Conservation (phyloP, 2,888 invertebrate species). For the Steromphala cineraria region DNA sequence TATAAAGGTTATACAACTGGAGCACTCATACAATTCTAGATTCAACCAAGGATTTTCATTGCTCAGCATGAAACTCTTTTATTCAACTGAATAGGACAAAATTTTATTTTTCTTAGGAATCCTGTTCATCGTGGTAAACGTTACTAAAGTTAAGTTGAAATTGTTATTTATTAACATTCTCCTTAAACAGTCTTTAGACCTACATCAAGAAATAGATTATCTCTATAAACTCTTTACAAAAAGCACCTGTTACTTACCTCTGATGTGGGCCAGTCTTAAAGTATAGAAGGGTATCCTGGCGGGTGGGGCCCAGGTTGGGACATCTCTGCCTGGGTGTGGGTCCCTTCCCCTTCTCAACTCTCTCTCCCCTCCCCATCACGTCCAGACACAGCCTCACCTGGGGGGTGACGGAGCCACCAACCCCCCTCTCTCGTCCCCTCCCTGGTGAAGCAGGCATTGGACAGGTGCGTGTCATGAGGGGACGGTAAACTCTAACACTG, state of each 20-base stretch:
- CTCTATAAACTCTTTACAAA: no score
- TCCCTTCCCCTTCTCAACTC: neutral
- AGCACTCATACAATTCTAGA: no score
- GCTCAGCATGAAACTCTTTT: no score
- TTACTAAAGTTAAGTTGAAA: no score
- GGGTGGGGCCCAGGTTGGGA: neutral
- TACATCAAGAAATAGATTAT: no score
- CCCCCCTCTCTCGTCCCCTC: neutral
- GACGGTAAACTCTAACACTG: neutral
- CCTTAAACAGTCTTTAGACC: no score
- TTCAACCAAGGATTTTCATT: no score
- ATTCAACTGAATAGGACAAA: no score
- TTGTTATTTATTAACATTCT: no score
- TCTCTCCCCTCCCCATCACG: neutral
- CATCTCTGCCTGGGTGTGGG: neutral
- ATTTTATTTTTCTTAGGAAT: no score
- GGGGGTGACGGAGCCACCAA: neutral
- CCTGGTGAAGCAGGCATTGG: neutral
- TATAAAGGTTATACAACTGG: no score
- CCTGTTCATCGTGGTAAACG: no score
- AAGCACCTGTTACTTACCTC: neutral
- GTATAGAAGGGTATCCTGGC: neutral
- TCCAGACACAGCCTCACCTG: neutral
- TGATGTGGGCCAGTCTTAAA: neutral
- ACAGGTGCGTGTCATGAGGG: neutral